These are phyloP conservation scores for Lucilia sericata DNA, from an alignment of 1,140 invertebrate species.

Conservation along the genomic window DNA sequence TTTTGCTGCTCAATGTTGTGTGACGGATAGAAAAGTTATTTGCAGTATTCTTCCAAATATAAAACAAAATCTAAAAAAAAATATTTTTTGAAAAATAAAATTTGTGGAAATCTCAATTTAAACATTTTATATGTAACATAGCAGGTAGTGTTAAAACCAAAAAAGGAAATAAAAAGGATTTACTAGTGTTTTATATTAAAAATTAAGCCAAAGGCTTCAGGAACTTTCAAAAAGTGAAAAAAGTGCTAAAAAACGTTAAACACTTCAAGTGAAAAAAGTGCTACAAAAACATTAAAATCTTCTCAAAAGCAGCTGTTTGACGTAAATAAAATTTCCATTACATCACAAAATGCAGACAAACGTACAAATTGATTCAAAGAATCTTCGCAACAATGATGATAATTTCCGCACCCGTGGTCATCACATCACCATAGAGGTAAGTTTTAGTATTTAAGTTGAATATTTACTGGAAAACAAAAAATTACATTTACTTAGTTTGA, in stretches of 20 bases:
- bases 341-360: constrained; percentile 73
- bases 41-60: neutral
- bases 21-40: neutral
- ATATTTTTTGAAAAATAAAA: neutral
- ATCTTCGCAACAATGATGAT: constrained; percentile 70
- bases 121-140: too few species aligned
- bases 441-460: constrained; percentile 45
- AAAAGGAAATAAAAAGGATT: too few species aligned
- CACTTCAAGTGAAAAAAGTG: too few species aligned
- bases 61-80: neutral
- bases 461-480: too few species aligned
- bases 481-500: neutral
- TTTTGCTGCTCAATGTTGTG: neutral
- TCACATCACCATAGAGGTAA: constrained; percentile 68
- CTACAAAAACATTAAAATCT: too few species aligned
- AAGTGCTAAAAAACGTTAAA: neutral
- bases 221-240: too few species aligned
- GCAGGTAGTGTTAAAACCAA: too few species aligned
- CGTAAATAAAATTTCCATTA: neutral
- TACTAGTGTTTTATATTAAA: neutral
- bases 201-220: too few species aligned
- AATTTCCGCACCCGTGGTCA: constrained; percentile 70
- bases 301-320: too few species aligned
- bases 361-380: constrained; percentile 76
- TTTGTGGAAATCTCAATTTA: too few species aligned